Evolutionary conservation across 1,140 invertebrate species (phyloP).

Genomic region (Amphibalanus amphitrite): DNA sequence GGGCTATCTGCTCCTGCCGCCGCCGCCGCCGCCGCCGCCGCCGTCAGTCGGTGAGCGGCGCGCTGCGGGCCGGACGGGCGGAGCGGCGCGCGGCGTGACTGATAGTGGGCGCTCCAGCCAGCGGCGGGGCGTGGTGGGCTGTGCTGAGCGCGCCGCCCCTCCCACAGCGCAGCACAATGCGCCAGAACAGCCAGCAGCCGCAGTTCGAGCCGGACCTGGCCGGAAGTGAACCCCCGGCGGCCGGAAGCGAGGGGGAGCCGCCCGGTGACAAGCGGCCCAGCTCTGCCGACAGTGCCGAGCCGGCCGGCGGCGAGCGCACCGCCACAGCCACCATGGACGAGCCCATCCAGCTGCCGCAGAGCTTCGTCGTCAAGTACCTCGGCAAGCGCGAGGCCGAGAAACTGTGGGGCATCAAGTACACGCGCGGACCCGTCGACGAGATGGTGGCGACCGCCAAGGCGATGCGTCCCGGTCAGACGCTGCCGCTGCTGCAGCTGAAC

Average conservation of each 20-base stretch:
- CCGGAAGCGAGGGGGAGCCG: neutral
- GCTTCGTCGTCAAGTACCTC: constrained; percentile 58
- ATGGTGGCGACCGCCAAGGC: constrained; percentile 63
- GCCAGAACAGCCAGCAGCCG: neutral
- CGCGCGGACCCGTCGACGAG: constrained; percentile 71
- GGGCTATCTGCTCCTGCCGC: neutral
- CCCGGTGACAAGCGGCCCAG: neutral
- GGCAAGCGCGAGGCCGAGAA: constrained; percentile 63
- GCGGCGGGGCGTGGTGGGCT: no score
- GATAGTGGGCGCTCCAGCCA: neutral
- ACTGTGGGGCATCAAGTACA: constrained; percentile 86
- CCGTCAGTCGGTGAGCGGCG: constrained; percentile 6
- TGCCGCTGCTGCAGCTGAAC: constrained; percentile 53
- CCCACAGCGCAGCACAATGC: neutral
- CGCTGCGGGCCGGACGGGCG: neutral
- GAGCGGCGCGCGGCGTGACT: neutral
- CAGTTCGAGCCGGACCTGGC: neutral
- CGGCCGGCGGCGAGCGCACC: neutral
- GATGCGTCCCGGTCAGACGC: constrained; percentile 42
- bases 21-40: no score
- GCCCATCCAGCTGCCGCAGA: constrained; percentile 29
- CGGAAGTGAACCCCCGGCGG: neutral
- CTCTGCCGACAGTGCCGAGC: neutral
- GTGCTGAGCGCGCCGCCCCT: neutral
- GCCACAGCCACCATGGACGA: constrained; percentile 3